Conservation (phyloP, 1,140 invertebrate species). For the Halotydeus destructor region DNA sequence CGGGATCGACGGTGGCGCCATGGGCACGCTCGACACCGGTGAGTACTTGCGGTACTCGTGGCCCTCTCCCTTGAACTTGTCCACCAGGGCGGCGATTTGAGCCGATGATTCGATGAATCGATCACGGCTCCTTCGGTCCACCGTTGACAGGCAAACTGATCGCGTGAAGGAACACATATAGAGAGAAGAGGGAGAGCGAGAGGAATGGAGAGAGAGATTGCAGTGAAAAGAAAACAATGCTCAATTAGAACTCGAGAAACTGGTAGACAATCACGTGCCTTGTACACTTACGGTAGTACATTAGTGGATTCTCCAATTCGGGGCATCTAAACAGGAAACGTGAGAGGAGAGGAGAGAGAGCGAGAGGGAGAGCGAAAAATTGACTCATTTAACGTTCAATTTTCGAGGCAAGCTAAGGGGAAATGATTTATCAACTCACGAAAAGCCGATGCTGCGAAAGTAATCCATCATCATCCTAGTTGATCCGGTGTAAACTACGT, state of each 20-base stretch:
- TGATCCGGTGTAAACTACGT: constrained; percentile 66
- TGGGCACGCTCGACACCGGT: neutral
- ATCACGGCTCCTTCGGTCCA: constrained; percentile 64
- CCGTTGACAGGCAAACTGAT: constrained; percentile 63
- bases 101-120: constrained; percentile 75
- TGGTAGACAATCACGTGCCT: neutral
- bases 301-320: constrained; percentile 70
- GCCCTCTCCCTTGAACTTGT: constrained; percentile 69
- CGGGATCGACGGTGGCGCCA: constrained; percentile 12
- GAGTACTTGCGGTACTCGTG: constrained; percentile 35
- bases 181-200: neutral
- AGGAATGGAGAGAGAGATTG: neutral
- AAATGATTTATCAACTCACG: constrained; percentile 71
- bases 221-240: neutral
- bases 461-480: constrained; percentile 74
- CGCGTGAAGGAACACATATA: neutral
- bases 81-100: constrained; percentile 69
- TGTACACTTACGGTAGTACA: constrained; percentile 62
- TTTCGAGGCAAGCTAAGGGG: constrained; percentile 79
- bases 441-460: constrained; percentile 68
- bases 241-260: neutral
- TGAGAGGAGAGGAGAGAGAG: neutral
- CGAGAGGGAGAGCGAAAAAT: neutral
- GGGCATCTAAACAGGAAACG: neutral
- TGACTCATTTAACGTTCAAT: constrained; percentile 21